Evolutionary conservation across 1,140 invertebrate species (phyloP).

Genomic region (Leptopilina clavipes): DNA sequence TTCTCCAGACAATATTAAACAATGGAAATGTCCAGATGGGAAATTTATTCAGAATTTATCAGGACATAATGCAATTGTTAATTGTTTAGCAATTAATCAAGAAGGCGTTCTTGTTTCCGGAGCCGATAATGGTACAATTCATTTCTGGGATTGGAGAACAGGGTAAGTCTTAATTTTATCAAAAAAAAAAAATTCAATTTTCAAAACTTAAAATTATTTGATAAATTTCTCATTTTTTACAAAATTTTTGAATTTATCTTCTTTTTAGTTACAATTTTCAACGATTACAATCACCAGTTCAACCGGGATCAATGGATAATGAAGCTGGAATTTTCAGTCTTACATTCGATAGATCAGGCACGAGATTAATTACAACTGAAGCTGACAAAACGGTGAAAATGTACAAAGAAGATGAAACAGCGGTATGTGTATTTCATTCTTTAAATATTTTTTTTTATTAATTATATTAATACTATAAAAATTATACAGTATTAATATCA

Average conservation of each 20-base stretch:
- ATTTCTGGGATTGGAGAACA: conserved; percentile 99
- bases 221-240: too few species aligned
- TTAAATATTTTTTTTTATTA: conserved; percentile 42
- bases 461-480: conserved; percentile 41
- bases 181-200: conserved; percentile 1
- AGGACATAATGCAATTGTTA: conserved; percentile 98
- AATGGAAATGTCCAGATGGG: conserved; percentile 99
- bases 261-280: conserved; percentile 92
- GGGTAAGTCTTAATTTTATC: conserved; percentile 75
- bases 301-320: conserved; percentile 99
- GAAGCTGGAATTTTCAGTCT: conserved; percentile 98
- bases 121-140: conserved; percentile 98
- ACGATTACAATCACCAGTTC: conserved; percentile 91
- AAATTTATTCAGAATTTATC: conserved; percentile 98
- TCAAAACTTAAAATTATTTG: too few species aligned
- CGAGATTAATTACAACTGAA: conserved; percentile 95
- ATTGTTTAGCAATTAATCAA: conserved; percentile 94
- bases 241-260: conserved; percentile 13
- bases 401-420: conserved; percentile 97
- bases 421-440: conserved; percentile 76
- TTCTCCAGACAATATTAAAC: conserved; percentile 99
- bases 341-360: conserved; percentile 95
- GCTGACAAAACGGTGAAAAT: conserved; percentile 99
- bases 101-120: conserved; percentile 98
- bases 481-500: too few species aligned